Base-by-base conservation (phyloP, 2,113 vertebrate genomes). In the Lonchura striata region DNA sequence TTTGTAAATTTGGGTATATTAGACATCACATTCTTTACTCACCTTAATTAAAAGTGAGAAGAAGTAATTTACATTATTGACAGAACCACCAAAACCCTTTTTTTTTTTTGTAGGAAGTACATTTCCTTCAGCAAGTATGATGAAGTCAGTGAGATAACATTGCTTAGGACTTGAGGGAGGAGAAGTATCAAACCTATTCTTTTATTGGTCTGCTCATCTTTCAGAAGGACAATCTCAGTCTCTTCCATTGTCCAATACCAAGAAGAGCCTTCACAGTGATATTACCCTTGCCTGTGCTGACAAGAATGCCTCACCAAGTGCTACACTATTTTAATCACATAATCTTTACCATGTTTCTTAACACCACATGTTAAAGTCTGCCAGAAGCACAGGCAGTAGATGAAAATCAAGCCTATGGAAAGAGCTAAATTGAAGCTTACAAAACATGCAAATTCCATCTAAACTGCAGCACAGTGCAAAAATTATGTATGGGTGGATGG, bases 31-130 rank as follows among this genome's bases (percentile, higher is more conserved):
- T 69, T 81, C 24, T 92, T 92, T 95, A 71, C 17, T 94, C 68
- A 82, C 53, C 10, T 88, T 90, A 92, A 92, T 93, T 95, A 88
- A 88, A 93, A 78, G 15, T 66, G 54, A 72, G 64, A 91, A 81
- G 24, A 93, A 82, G 30, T 47, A 13, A 54, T 72, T 75, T 92
- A 44, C 1, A 2, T 63, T 87, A 77, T 50, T 80, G 49, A 70
- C 31, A 86, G 42, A 89, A 90, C 7, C 15, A 63, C 49, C 4
- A 64, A 37, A 47, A 63, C 8, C 9, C 0, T 2, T 16, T 74
- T 81, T 90, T 82, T 17, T 7, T 92, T 86, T 46, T 25, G 3
- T 41, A 69, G 24, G n/a, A 72, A 77, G 53, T n/a, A 54, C 10
- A 71, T 23, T 72, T 77, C 44, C 79, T 69, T 42, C 46, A 56